These are phyloP conservation scores for Varanus komodoensis DNA, from an alignment of 2,113 vertebrate genomes.

Conservation along the genomic window DNA sequence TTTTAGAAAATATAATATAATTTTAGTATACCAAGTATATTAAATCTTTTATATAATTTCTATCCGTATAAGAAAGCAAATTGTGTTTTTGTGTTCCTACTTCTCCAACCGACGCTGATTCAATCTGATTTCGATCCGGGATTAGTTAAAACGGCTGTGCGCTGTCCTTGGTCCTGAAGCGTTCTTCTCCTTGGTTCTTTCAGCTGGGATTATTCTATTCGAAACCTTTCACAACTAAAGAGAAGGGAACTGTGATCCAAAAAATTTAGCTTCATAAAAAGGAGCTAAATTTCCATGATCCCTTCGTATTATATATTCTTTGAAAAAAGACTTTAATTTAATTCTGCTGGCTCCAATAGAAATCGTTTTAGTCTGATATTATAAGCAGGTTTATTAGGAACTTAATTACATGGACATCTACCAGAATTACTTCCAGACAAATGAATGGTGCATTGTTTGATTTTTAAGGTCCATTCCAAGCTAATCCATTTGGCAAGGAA, in stretches of 20 bases:
- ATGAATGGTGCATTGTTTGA: not conserved
- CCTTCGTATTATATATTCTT: not conserved
- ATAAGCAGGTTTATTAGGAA: not conserved
- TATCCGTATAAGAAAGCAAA: not conserved
- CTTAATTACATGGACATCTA: not conserved
- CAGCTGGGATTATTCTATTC: not conserved
- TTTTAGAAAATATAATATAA: not conserved
- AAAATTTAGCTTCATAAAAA: not conserved
- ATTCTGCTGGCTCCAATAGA: not conserved
- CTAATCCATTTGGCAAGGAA: conserved; percentile 28
- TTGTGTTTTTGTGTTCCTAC: not conserved
- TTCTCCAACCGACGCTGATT: not conserved
- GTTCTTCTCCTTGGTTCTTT: not conserved
- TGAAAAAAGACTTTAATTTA: not conserved
- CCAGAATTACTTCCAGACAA: not conserved
- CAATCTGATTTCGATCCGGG: not conserved
- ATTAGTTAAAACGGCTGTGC: not conserved
- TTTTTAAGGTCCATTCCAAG: not conserved
- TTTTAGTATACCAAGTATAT: not conserved
- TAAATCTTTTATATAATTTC: not conserved
- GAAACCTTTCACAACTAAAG: not conserved
- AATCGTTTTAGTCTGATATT: not conserved
- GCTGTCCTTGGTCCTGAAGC: conserved; percentile 35
- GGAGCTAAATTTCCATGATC: not conserved
- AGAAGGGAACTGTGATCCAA: not conserved